Evolutionary conservation across 2,888 invertebrate genomes (phyloP), one percentile per base, ranked within the genome.

Genomic region (Orchesella flavescens): DNA sequence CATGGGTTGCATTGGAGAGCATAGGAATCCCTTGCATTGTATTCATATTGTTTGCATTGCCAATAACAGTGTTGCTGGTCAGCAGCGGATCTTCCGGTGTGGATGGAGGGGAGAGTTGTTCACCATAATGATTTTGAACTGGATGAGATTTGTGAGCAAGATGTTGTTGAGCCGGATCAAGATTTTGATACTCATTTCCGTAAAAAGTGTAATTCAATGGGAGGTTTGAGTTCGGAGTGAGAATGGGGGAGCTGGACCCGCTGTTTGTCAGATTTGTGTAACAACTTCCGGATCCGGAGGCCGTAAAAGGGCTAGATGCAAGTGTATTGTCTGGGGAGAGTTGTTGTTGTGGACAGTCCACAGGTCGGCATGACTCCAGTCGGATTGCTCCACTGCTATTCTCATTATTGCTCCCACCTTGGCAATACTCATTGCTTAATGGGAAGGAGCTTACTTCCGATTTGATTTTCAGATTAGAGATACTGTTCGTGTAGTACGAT

Each of bases 31-130:
- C 77, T 21, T 68, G 78, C 24, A 66, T n/a, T n/a, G 66, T 46
- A 23, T 55, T 65, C 53, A 49, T 17, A 44, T 21, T 53, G 19
- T 21, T 43, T 1, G 34, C 43, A 77, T 63, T 49, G 43, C 34
- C 34, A 55, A 57, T 46, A 15, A n/a, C 9, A 19, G 65, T 61
- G 15, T 66, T 55, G 43, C 15, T 73, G 83, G 83, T 83, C 83
- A 83, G 69, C 66, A 84, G 79, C 17, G 84, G 85, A 76, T 89
- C 89, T 87, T 87, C 87, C 78, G 87, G 87, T 84, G 87, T 87
- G 65, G 87, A 87, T 68, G 87, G 87, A 75, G 87, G 87, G 71
- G 87, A 87, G 82, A 87, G 86, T 75, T 86, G 86, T n/a, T 85
- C 85, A n/a, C 85, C 84, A 71, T 84, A 87, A 55, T 34, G 65